These are phyloP conservation scores for Apamea monoglypha DNA, from an alignment of 2,888 invertebrate genomes.

Conservation along the genomic window DNA sequence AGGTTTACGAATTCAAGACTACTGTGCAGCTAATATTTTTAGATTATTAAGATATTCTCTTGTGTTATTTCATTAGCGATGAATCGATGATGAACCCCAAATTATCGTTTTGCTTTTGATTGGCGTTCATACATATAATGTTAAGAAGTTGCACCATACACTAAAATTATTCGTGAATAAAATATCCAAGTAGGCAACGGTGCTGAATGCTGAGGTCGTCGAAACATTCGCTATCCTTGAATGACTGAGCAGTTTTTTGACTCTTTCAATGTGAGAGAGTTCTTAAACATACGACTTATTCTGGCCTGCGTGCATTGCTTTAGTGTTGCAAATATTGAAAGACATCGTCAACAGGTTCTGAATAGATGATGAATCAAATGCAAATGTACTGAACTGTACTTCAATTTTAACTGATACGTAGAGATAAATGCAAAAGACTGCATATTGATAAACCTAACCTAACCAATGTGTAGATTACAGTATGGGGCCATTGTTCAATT, in stretches of 20 bases:
- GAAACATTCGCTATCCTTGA: conserved; percentile 22
- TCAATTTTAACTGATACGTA: conserved; percentile 1
- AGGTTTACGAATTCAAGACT: not conserved
- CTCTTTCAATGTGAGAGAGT: conserved; percentile 1
- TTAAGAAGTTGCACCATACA: not conserved
- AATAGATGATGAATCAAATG: conserved; percentile 8
- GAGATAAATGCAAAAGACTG: not conserved
- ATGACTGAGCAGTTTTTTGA: conserved; percentile 34
- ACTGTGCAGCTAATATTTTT: not conserved
- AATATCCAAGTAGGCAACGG: conserved; percentile 4
- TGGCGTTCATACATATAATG: not conserved
- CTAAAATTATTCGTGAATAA: not conserved
- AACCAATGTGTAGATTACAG: not conserved
- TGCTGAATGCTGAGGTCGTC: conserved; percentile 18
- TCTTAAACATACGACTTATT: conserved; percentile 6
- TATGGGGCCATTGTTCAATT: conserved; percentile 14
- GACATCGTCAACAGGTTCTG: not conserved
- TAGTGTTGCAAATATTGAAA: conserved; percentile 14
- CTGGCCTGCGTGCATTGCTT: not conserved
- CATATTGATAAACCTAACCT: not conserved
- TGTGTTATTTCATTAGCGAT: not conserved
- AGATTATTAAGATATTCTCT: not conserved
- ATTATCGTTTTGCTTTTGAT: not conserved
- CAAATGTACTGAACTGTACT: not conserved
- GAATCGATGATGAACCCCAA: not conserved